Evolutionary conservation across 2,888 invertebrate species (phyloP).

Genomic region (Beris morrisii): DNA sequence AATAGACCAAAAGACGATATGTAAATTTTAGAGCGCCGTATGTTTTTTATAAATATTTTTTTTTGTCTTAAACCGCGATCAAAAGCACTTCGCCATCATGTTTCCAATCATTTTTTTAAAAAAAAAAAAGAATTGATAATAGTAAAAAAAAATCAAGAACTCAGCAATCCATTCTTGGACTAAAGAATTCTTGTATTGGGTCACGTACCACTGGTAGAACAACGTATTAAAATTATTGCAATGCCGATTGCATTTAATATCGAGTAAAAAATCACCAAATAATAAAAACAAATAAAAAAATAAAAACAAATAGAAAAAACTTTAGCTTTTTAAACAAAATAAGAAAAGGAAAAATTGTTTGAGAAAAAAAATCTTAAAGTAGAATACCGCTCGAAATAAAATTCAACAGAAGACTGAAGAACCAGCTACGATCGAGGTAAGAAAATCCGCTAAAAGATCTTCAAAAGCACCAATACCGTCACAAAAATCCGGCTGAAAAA

Average conservation of each 20-base stretch:
- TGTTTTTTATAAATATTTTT: background rate
- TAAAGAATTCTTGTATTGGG: background rate
- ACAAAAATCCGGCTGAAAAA: background rate
- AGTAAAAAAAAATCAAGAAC: background rate
- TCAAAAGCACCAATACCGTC: slow-evolving; percentile 13
- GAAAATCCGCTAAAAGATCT: slow-evolving; percentile 30
- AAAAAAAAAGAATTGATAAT: background rate
- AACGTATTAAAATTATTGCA: background rate
- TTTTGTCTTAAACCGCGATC: slow-evolving; percentile 7
- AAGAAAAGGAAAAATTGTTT: slow-evolving; percentile 8
- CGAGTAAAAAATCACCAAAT: background rate
- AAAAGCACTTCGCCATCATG: slow-evolving; percentile 20
- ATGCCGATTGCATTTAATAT: background rate
- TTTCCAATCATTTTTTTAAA: slow-evolving; percentile 15
- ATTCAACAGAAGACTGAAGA: slow-evolving; percentile 39
- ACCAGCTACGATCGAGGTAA: slow-evolving; percentile 23
- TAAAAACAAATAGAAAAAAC: background rate
- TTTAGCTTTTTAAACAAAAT: slow-evolving; percentile 7
- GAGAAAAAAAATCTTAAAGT: slow-evolving; percentile 13
- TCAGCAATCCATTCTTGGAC: background rate
- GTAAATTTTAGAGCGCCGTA: slow-evolving; percentile 11
- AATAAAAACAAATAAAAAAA: background rate
- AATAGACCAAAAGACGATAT: background rate
- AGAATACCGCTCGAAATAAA: slow-evolving; percentile 39
- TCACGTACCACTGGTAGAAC: background rate